Evolutionary conservation across 2,113 vertebrate species (phyloP).

Genomic region (Oryzias melastigma): DNA sequence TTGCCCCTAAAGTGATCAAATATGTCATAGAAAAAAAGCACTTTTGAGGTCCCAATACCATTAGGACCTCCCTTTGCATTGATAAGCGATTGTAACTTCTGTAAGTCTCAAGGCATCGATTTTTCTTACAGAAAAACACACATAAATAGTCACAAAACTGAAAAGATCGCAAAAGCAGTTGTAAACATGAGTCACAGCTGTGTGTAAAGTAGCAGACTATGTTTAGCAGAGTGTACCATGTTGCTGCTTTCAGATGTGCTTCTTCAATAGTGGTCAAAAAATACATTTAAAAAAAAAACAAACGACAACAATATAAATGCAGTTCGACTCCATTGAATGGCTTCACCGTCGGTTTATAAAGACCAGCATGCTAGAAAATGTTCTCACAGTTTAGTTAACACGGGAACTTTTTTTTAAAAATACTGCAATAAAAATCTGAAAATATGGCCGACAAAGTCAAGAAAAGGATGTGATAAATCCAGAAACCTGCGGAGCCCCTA

Average conservation of each 20-base stretch:
- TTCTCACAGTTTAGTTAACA: too few relatives aligned
- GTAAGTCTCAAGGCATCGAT: conserved; percentile 52
- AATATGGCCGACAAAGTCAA: too few relatives aligned
- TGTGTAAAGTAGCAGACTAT: conserved; percentile 19
- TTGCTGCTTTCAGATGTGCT: conserved; percentile 29
- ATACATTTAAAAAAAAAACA: conserved; percentile 8
- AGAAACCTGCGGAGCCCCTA: too few relatives aligned
- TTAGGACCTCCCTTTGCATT: conserved; percentile 49
- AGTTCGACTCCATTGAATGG: conserved; percentile 28
- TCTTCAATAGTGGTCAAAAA: conserved; percentile 46
- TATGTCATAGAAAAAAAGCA: conserved; percentile 43
- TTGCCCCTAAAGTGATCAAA: conserved; percentile 19
- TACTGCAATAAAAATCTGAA: too few relatives aligned
- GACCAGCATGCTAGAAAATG: too few relatives aligned
- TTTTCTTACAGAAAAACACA: conserved; percentile 29
- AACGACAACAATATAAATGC: background rate
- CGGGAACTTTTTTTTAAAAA: too few relatives aligned
- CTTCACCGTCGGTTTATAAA: background rate
- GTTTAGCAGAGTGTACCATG: conserved; percentile 24
- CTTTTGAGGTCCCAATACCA: conserved; percentile 29
- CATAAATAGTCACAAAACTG: conserved; percentile 28
- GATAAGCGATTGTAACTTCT: conserved; percentile 48
- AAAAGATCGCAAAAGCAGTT: conserved; percentile 8
- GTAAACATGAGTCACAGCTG: conserved; percentile 48
- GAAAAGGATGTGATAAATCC: too few relatives aligned